These are phyloP conservation scores for Mesorhabditis sp. DNA, from an alignment of 2,888 invertebrate species.

Conservation along the genomic window DNA sequence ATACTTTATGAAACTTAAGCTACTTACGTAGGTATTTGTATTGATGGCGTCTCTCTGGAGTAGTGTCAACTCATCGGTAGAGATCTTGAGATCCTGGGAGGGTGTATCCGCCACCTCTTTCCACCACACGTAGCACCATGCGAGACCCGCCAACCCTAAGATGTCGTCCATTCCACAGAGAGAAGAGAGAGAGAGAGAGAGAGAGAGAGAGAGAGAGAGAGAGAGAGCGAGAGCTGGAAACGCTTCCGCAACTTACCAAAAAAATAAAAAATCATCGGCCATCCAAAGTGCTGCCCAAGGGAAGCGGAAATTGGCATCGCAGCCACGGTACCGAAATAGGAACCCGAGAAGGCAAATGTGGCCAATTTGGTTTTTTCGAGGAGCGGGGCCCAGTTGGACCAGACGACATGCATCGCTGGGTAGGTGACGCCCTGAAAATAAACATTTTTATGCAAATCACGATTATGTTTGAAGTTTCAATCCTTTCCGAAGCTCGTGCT, in stretches of 20 bases:
- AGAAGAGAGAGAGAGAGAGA: not conserved
- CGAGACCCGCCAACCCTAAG: constrained; percentile 36
- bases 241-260: constrained; percentile 59
- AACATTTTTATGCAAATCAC: not conserved
- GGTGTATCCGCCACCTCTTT: constrained; percentile 60
- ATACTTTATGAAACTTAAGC: constrained; percentile 5
- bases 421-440: constrained; percentile 45
- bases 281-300: constrained; percentile 61
- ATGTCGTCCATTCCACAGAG: not conserved
- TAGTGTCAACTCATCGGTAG: constrained; percentile 59
- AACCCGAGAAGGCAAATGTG: constrained; percentile 57
- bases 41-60: constrained; percentile 56
- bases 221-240: too few species aligned
- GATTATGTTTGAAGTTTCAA: not conserved
- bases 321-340: constrained; percentile 51
- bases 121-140: constrained; percentile 57
- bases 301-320: constrained; percentile 46
- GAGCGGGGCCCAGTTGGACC: constrained; percentile 50
- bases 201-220: not conserved
- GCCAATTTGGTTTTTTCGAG: constrained; percentile 49
- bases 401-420: constrained; percentile 53
- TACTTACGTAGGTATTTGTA: constrained; percentile 39
- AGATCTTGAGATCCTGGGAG: constrained; percentile 59
- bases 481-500: not conserved
- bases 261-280: constrained; percentile 67